Conservation (phyloP, 2,888 invertebrate genomes). For the Dinocampus coccinellae region DNA sequence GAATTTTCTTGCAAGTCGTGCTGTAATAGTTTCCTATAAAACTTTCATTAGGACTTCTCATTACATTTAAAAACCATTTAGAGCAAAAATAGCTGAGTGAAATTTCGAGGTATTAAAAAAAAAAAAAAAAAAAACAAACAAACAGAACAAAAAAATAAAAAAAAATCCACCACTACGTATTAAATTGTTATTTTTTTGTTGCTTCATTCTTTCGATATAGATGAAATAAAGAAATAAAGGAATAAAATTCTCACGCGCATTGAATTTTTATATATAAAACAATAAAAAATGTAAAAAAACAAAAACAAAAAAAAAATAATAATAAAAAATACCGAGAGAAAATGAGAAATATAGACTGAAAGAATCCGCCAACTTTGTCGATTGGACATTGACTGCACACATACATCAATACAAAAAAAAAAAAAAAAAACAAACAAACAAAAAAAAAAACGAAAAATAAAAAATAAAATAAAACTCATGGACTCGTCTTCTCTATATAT, state of each 20-base stretch:
- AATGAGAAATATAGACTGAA: slow-evolving; percentile 10
- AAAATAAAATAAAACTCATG: neutral
- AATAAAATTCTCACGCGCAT: no score
- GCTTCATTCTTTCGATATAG: no score
- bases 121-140: slow-evolving; percentile 11
- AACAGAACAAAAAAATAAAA: neutral
- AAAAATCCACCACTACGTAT: neutral
- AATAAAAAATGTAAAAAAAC: no score
- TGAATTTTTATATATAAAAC: no score
- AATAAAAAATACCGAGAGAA: no score
- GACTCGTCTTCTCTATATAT: neutral
- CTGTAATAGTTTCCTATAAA: neutral
- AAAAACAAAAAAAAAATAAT: no score
- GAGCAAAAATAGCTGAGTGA: slow-evolving; percentile 1
- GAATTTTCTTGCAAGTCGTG: neutral
- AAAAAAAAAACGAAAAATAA: no score
- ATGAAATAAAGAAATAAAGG: neutral
- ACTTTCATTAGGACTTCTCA: neutral
- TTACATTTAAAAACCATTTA: neutral
- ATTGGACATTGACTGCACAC: slow-evolving; percentile 34
- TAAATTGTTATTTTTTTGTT: no score
- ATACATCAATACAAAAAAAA: slow-evolving; percentile 16
- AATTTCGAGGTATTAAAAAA: slow-evolving; percentile 1
- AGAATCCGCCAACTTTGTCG: slow-evolving; percentile 28
- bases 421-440: slow-evolving; percentile 2